phyloP scores from a whole-genome alignment of 1,140 invertebrate species.

The Xylocopa sonorina region DNA sequence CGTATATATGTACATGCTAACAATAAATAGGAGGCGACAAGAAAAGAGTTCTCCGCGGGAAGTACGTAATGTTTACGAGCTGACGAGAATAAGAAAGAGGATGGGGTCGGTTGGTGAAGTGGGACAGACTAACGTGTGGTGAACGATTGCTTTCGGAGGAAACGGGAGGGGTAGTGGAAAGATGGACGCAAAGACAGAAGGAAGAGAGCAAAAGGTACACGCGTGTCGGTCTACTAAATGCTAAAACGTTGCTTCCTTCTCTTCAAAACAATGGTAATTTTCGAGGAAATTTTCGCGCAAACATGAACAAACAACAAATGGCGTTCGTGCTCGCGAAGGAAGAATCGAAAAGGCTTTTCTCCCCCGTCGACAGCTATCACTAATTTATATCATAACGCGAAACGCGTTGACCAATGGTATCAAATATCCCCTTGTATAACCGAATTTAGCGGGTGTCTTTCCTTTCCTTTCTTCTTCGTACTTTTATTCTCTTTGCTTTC shows the following conservation, averaged over 20 bases:
- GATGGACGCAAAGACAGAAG: conserved; percentile 28
- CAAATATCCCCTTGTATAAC: background rate
- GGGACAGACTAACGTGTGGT: background rate
- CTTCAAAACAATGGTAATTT: conserved; percentile 16
- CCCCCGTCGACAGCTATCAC: no score
- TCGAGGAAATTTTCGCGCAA: background rate
- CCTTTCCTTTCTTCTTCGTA: background rate
- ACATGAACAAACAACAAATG: background rate
- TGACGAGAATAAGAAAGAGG: conserved; percentile 43
- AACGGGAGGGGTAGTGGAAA: background rate
- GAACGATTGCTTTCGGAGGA: background rate
- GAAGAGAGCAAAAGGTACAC: conserved; percentile 44
- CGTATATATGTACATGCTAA: conserved; percentile 47
- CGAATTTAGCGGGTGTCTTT: conserved; percentile 27
- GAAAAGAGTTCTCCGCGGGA: conserved; percentile 51
- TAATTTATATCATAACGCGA: no score
- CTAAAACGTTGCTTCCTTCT: conserved; percentile 19
- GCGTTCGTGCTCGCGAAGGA: background rate
- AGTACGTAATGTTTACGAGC: conserved; percentile 46
- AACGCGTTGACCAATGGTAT: conserved; percentile 16
- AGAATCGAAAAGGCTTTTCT: background rate
- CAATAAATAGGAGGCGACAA: conserved; percentile 59
- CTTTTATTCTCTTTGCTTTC: background rate
- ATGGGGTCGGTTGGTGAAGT: background rate
- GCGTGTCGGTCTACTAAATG: conserved; percentile 10